Base-by-base conservation (phyloP, 2,888 invertebrate species). In the Hyposoter didymator region DNA sequence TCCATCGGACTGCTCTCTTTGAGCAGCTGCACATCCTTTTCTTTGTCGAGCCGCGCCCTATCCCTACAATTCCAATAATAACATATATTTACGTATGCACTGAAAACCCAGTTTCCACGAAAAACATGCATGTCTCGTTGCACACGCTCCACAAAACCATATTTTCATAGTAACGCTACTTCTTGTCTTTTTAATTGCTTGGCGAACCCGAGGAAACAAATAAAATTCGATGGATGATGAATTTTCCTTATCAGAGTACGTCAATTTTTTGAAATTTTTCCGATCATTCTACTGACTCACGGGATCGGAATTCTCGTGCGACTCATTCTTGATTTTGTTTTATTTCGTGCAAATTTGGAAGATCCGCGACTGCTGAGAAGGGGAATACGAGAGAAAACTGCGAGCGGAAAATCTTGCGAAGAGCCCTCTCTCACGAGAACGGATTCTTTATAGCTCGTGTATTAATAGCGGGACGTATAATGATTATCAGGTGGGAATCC, bases 401-500 rank as follows among this genome's bases (percentile, higher is more conserved):
- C n/a, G 74, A 69, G 72, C 64, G 52, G 66, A 69, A 69, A 45
- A 69, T 52, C 6, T 72, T 22, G 10, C 45, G 62, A 45, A 62
- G 47, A 75, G 47, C 35, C 67, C 67, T 70, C 55, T 32, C 66
- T 67, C 64, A 67, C 45, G 47, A 78, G 78, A 75, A 43, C 75
- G 69, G 78, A 75, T 84, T 82, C 75, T 84, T 85, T 84, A 83
- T 84, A 81, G 86, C 81, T 28, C 66, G 88, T 90, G 88, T 91
- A 91, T 90, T 90, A 90, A 91, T 91, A 91, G 90, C 81, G 59
- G 82, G 74, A 72, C 78, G 82, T 80, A 82, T 87, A 89, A 90
- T 89, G 89, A 91, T 90, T 90, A 89, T 89, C 90, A 88, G 88
- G 87, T 89, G 88, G 88, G 88, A 89, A 88, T 88, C 88, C 85